phyloP scores from a whole-genome alignment of 2,888 invertebrate species.

The Chironomus riparius region DNA sequence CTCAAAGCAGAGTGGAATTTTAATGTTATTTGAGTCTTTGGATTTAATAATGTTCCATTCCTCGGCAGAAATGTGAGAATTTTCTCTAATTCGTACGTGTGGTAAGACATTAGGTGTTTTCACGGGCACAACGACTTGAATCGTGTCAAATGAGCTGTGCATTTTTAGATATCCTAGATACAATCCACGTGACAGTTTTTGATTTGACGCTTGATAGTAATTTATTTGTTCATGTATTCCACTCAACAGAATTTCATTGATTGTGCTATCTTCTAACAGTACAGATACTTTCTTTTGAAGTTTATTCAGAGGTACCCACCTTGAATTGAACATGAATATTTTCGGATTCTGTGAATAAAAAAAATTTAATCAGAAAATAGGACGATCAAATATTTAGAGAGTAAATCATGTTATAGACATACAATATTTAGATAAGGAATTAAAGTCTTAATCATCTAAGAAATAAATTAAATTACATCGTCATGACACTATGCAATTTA shows the following conservation, averaged over 20 bases:
- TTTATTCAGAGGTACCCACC: slow-evolving; percentile 86
- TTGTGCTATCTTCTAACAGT: slow-evolving; percentile 63
- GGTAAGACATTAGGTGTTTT: slow-evolving; percentile 92
- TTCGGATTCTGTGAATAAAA: slow-evolving; percentile 49
- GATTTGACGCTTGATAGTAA: slow-evolving; percentile 60
- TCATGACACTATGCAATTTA: too few species aligned
- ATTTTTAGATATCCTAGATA: slow-evolving; percentile 95
- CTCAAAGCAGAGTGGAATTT: slow-evolving; percentile 35
- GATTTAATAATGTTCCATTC: slow-evolving; percentile 89
- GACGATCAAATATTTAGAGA: too few species aligned
- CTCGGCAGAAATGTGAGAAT: slow-evolving; percentile 94
- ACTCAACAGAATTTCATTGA: slow-evolving; percentile 74
- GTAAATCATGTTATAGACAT: too few species aligned
- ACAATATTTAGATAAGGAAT: too few species aligned
- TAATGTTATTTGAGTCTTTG: slow-evolving; percentile 43
- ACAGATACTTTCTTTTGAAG: slow-evolving; percentile 68
- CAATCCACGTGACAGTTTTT: slow-evolving; percentile 75
- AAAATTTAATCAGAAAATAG: too few species aligned
- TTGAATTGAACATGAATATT: slow-evolving; percentile 79
- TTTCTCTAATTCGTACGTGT: slow-evolving; percentile 83
- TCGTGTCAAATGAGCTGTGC: slow-evolving; percentile 90
- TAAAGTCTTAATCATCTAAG: too few species aligned
- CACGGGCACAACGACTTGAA: slow-evolving; percentile 85
- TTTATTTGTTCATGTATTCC: slow-evolving; percentile 73
- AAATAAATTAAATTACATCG: too few species aligned